phyloP scores from a whole-genome alignment of 2,113 vertebrate species.

The Sinocyclocheilus anophthalmus region DNA sequence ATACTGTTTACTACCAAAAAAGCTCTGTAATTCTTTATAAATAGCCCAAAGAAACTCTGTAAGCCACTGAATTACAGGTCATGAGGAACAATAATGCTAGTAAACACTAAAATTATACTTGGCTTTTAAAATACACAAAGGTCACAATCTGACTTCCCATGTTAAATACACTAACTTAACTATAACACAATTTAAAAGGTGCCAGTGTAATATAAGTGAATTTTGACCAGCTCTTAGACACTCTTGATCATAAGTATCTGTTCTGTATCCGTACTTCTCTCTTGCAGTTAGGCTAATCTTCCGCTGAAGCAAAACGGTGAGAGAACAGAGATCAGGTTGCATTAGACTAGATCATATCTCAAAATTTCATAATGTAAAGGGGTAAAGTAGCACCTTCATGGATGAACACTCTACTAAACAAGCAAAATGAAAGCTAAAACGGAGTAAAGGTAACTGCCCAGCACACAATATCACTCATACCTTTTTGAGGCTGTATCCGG shows the following conservation, averaged over 20 bases:
- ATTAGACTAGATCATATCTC: conserved; percentile 3
- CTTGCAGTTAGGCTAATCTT: background rate
- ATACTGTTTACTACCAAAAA: background rate
- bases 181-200: background rate
- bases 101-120: background rate
- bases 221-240: background rate
- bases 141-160: background rate
- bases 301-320: background rate
- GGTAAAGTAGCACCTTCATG: background rate
- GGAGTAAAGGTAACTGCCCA: background rate
- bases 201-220: background rate
- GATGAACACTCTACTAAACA: background rate
- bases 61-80: conserved; percentile 7
- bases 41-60: conserved; percentile 23
- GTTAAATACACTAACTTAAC: background rate
- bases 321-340: background rate
- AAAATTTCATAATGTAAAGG: background rate
- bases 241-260: background rate
- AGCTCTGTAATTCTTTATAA: conserved; percentile 36
- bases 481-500: conserved; percentile 97
- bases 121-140: background rate
- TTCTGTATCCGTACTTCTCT: background rate
- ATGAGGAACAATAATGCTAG: background rate
- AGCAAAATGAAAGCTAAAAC: background rate
- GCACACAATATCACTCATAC: conserved; percentile 70